Base-by-base conservation (phyloP, 2,888 invertebrate genomes). In the Amphipyra tragopoginis region DNA sequence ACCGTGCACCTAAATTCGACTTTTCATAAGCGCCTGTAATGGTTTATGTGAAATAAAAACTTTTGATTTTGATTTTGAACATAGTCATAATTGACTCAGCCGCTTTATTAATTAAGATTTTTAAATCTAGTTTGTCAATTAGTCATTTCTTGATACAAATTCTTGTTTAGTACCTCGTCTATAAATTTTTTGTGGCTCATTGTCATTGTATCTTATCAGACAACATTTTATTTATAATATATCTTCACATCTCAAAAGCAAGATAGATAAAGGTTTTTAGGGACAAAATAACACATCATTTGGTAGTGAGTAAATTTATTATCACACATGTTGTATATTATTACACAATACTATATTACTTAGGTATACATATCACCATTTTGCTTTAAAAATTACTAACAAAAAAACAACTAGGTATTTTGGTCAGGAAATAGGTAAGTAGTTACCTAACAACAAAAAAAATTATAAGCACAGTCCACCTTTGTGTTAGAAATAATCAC, bases 261-360 rank as follows among this genome's bases (percentile, higher is more conserved):
- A 15, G 11, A 9, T 8, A 13, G 54, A 65, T 69, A 52, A 42
- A 36, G 5, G 9, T 44, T 58, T 13, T 7, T 51, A 45, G 11
- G 34, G n/a, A 21, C n/a, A 43, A 50, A 50, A 42, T n/a, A 7
- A 11, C 8, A 33, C 13, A 40, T 13, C 3, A 51, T 21, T 5
- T 70, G 42, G 34, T 21, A 53, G 44, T 43, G 2, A 71, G 38
- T 59, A 47, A 50, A 44, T 70, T 53, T 71, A 65, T 65, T 60
- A 70, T 71, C 60, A 71, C 72, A 43, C 42, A 49, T 48, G 38
- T 42, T 53, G 11, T 48, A 52, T 13, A 29, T 14, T 21, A 9
- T 34, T 36, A 49, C 9, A 40, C 33, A 52, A 42, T 53, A 54
- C 13, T 33, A 33, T 10, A 34, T 44, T 26, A 45, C 7, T 6